phyloP scores from a whole-genome alignment of 2,888 invertebrate genomes.

The Smittia aterrima region DNA sequence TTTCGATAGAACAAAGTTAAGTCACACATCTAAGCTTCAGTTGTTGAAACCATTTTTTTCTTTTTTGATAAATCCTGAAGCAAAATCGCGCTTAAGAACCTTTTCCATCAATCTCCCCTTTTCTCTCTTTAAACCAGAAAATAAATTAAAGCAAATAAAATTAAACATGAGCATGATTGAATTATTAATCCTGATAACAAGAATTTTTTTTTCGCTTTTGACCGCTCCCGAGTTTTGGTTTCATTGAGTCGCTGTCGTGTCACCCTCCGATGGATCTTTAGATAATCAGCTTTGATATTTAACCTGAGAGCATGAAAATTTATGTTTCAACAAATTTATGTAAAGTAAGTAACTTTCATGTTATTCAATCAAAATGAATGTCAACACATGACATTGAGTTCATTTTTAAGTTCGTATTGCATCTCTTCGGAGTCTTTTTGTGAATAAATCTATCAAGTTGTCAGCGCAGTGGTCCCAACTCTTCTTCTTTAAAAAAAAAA shows the following conservation, averaged over 20 bases:
- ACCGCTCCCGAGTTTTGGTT: no score
- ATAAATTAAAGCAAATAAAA: not conserved
- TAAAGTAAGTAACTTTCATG: not conserved
- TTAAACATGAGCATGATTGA: not conserved
- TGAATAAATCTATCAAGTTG: not conserved
- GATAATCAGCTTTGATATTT: no score
- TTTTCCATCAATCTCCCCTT: not conserved
- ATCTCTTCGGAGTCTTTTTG: not conserved
- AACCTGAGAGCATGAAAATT: not conserved
- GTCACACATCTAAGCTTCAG: not conserved
- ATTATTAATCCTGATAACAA: not conserved
- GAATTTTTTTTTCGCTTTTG: not conserved
- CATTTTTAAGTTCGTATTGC: not conserved
- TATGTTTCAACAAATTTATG: no score
- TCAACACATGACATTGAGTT: not conserved
- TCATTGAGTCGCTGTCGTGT: no score
- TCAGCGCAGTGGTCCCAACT: not conserved
- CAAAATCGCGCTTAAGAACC: not conserved
- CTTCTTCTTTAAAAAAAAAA: not conserved
- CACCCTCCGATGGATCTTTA: no score
- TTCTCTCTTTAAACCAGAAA: not conserved
- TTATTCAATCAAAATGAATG: not conserved
- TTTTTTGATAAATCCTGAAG: not conserved
- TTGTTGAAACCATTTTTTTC: not conserved
- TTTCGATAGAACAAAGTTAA: not conserved